phyloP scores from a whole-genome alignment of 2,888 invertebrate species.

The Griposia aprilina region DNA sequence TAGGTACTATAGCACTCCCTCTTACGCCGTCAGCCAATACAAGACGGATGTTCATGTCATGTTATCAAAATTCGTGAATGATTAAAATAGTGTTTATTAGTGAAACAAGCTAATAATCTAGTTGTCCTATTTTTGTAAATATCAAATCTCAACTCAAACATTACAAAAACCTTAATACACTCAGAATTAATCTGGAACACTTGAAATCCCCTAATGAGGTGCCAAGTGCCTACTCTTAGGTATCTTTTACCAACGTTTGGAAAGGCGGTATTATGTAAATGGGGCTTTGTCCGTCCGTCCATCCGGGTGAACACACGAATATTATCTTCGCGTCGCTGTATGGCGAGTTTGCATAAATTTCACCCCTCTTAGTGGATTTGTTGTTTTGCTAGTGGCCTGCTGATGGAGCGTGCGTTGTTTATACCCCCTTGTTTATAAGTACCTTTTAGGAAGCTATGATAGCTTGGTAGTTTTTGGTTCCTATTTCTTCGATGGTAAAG shows the following conservation, averaged over 20 bases:
- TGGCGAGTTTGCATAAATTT: constrained; percentile 75
- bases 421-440: constrained; percentile 16
- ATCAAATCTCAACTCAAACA: not conserved
- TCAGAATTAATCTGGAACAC: constrained; percentile 24
- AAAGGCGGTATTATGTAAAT: constrained; percentile 74
- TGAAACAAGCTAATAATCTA: not conserved
- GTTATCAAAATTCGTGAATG: not conserved
- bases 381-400: constrained; percentile 61
- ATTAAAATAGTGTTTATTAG: not conserved
- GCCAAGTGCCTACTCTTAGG: constrained; percentile 38
- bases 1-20: too few relatives aligned
- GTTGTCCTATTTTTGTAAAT: not conserved
- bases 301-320: constrained; percentile 65
- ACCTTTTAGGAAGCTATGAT: not conserved
- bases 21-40: too few relatives aligned
- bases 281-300: constrained; percentile 66
- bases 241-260: constrained; percentile 62
- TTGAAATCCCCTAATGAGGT: constrained; percentile 55
- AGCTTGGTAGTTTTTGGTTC: not conserved
- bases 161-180: constrained; percentile 14
- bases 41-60: too few relatives aligned
- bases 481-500: not conserved
- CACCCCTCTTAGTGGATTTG: constrained; percentile 66
- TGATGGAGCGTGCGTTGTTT: constrained; percentile 31
- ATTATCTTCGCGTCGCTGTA: constrained; percentile 72